These are phyloP conservation scores for Muricea muricata DNA, from an alignment of 92 coral and sea anemone genomes.

Conservation along the genomic window DNA sequence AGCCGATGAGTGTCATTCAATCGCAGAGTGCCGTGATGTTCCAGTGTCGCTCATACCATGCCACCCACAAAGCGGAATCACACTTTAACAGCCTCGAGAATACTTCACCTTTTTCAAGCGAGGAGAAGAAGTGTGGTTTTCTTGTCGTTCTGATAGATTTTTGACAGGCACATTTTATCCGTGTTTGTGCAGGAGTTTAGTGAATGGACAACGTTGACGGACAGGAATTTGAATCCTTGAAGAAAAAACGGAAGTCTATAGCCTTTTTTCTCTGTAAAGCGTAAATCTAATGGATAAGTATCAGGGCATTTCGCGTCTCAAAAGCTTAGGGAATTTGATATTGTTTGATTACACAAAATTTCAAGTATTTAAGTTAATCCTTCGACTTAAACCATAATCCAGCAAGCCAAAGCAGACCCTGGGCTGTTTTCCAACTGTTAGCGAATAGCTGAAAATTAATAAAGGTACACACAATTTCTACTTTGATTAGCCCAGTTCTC, in stretches of 20 bases:
- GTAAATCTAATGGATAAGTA: background rate
- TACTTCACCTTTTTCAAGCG: background rate
- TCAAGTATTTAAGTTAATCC: background rate
- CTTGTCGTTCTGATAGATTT: background rate
- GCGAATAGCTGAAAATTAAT: no score
- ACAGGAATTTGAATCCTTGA: background rate
- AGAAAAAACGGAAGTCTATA: background rate
- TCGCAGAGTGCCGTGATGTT: background rate
- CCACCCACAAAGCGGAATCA: conserved; percentile 2
- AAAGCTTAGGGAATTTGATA: background rate
- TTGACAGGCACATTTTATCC: background rate
- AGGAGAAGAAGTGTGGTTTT: background rate
- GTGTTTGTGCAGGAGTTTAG: background rate
- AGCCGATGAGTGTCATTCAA: background rate
- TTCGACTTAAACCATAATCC: background rate
- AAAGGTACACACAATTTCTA: no score
- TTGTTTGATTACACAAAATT: background rate
- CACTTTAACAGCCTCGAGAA: background rate
- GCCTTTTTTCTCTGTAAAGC: background rate
- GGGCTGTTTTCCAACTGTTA: no score
- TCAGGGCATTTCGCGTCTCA: background rate
- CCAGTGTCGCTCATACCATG: background rate
- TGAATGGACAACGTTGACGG: background rate
- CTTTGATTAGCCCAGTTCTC: no score
- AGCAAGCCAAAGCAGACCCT: background rate